A percentile compares a stretch with the other conserved stretches of the same genome.
Conservation (phyloP, 2,888 invertebrate species). For the Abrostola triplasia region DNA sequence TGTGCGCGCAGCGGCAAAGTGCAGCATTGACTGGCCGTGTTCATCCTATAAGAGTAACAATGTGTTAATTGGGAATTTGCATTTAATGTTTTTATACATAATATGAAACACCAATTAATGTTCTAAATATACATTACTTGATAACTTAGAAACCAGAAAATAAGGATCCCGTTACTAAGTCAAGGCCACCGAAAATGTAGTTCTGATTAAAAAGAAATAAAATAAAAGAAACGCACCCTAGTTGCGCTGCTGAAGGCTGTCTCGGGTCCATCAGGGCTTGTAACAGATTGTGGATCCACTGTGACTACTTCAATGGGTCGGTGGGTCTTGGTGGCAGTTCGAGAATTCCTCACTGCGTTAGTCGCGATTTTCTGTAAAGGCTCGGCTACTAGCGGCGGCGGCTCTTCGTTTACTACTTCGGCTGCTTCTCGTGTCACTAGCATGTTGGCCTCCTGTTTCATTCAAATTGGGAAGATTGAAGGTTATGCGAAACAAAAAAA, state of each 20-base stretch:
- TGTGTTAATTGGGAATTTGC: not conserved
- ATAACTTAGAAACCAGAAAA: no score
- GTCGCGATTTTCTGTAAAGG: conserved; percentile 39
- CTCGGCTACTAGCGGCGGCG: conserved; percentile 57
- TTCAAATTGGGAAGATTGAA: not conserved
- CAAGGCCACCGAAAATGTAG: no score
- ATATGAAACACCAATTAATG: no score
- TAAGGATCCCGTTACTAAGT: no score
- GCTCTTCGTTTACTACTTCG: conserved; percentile 78
- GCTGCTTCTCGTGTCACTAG: conserved; percentile 71
- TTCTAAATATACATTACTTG: not conserved
- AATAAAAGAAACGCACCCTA: conserved; percentile 81
- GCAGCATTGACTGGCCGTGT: conserved; percentile 96
- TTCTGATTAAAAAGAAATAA: no score
- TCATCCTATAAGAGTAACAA: conserved; percentile 90
- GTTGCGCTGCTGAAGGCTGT: conserved; percentile 90
- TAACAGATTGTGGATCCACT: conserved; percentile 83
- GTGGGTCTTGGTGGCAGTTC: conserved; percentile 72
- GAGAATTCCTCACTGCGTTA: conserved; percentile 61
- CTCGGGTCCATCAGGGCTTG: conserved; percentile 86
- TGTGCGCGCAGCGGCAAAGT: conserved; percentile 95
- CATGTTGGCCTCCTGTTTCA: conserved; percentile 72
- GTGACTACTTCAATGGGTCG: conserved; percentile 89
- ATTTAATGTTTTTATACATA: no score
- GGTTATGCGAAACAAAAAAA: no score